These are phyloP conservation scores for Galleria mellonella DNA, from an alignment of 1,140 invertebrate species.

Conservation along the genomic window DNA sequence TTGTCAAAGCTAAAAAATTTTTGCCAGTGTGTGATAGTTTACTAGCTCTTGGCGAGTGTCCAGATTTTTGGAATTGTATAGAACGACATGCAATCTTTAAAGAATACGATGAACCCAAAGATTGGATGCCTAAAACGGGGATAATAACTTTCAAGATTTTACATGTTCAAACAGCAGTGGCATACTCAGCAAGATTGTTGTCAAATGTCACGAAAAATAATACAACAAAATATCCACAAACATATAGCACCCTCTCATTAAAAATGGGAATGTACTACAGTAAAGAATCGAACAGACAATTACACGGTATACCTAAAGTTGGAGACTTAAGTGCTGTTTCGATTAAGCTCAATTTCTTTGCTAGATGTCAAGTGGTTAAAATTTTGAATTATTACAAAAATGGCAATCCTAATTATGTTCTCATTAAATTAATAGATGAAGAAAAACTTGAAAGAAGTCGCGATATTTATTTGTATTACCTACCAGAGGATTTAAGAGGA, in stretches of 20 bases:
- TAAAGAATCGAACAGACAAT: constrained; percentile 41
- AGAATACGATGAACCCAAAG: constrained; percentile 35
- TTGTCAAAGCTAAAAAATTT: constrained; percentile 35
- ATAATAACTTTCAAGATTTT: constrained; percentile 54
- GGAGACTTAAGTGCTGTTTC: constrained; percentile 58
- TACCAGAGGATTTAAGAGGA: constrained; percentile 52
- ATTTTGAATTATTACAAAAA: constrained; percentile 30
- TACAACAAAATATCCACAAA: constrained; percentile 38
- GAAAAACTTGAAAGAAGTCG: constrained; percentile 34
- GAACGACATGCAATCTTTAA: constrained; percentile 44
- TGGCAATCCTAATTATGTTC: constrained; percentile 39
- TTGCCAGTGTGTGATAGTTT: constrained; percentile 51
- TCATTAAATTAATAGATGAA: constrained; percentile 60
- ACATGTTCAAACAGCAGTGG: constrained; percentile 38
- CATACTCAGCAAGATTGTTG: constrained; percentile 49
- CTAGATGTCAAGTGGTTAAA: constrained; percentile 55
- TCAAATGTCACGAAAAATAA: constrained; percentile 25
- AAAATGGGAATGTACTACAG: constrained; percentile 57
- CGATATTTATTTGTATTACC: constrained; percentile 47
- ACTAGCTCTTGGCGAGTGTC: constrained; percentile 49
- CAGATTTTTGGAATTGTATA: constrained; percentile 47
- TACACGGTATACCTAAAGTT: constrained; percentile 40
- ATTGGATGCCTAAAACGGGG: constrained; percentile 55
- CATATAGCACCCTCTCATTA: constrained; percentile 38
- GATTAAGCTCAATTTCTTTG: constrained; percentile 38